These are phyloP conservation scores for Belonocnema kinseyi DNA, from an alignment of 1,140 invertebrate genomes.

Conservation along the genomic window DNA sequence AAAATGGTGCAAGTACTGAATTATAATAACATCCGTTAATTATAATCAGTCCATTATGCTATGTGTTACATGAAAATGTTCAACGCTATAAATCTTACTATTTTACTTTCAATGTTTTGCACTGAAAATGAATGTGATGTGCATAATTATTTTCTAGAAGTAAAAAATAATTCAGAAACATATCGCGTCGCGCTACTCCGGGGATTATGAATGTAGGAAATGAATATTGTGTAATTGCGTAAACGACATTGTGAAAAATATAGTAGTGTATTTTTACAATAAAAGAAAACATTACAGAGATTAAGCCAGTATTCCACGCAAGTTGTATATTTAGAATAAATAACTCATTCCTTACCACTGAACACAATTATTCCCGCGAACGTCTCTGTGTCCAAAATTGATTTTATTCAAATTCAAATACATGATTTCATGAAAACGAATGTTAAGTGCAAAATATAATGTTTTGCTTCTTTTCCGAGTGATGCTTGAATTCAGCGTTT, in stretches of 20 bases:
- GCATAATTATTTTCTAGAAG: not conserved
- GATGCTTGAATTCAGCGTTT: slow-evolving; percentile 16
- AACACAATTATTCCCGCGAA: not conserved
- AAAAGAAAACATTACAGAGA: slow-evolving; percentile 30
- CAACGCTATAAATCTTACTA: too few relatives aligned
- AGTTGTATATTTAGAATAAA: not conserved
- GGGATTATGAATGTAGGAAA: slow-evolving; percentile 6
- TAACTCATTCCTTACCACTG: not conserved
- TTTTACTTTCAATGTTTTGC: too few relatives aligned
- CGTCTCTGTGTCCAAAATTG: too few relatives aligned
- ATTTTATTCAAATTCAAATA: too few relatives aligned
- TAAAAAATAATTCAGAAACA: not conserved
- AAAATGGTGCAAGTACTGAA: too few relatives aligned
- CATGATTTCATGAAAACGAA: too few relatives aligned
- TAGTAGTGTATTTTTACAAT: slow-evolving; percentile 27
- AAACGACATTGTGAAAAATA: slow-evolving; percentile 14
- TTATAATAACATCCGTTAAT: too few relatives aligned
- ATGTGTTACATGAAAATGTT: too few relatives aligned
- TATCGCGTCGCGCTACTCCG: not conserved
- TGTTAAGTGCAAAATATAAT: too few relatives aligned
- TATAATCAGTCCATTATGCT: too few relatives aligned
- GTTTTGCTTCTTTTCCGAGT: not conserved
- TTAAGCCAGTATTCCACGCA: slow-evolving; percentile 2
- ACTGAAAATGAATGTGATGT: not conserved
- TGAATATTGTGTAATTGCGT: not conserved